A percentile compares a stretch with the other conserved stretches of the same genome.
Evolutionary conservation across 2,888 invertebrate genomes (phyloP).

Genomic region (Sinhomidia bicolor): DNA sequence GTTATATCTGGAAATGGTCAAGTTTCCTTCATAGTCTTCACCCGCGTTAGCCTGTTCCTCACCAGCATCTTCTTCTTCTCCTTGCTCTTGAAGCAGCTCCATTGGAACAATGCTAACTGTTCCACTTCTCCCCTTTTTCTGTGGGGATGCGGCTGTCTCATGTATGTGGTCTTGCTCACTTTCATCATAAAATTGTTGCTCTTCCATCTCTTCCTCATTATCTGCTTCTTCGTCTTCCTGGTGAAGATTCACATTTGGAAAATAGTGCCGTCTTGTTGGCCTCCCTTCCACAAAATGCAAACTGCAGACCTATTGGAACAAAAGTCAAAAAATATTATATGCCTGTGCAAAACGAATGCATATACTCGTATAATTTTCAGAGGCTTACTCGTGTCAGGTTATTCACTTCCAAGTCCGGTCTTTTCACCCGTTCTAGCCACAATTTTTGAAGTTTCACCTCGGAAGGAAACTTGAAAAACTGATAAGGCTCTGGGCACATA

Average conservation of each 20-base stretch:
- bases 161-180: background rate
- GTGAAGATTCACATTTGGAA: conserved; percentile 55
- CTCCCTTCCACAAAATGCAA: conserved; percentile 60
- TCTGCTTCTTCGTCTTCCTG: conserved; percentile 20
- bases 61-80: background rate
- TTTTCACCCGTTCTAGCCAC: conserved; percentile 57
- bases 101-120: conserved; percentile 48
- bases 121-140: background rate
- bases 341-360: too few relatives aligned
- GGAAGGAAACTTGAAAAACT: conserved; percentile 54
- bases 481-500: conserved; percentile 62
- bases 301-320: conserved; percentile 69
- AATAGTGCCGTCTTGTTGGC: conserved; percentile 59
- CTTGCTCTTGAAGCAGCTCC: conserved; percentile 40
- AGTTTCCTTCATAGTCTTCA: background rate
- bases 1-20: conserved; percentile 26
- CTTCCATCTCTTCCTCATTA: conserved; percentile 6
- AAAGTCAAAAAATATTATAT: too few relatives aligned
- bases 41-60: conserved; percentile 4
- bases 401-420: conserved; percentile 61
- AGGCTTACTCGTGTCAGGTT: conserved; percentile 54
- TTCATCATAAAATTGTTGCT: background rate
- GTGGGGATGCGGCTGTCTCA: background rate
- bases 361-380: too few relatives aligned
- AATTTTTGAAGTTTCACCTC: conserved; percentile 52